Conservation (phyloP, 2,888 invertebrate genomes). For the Amphipoea lucens region DNA sequence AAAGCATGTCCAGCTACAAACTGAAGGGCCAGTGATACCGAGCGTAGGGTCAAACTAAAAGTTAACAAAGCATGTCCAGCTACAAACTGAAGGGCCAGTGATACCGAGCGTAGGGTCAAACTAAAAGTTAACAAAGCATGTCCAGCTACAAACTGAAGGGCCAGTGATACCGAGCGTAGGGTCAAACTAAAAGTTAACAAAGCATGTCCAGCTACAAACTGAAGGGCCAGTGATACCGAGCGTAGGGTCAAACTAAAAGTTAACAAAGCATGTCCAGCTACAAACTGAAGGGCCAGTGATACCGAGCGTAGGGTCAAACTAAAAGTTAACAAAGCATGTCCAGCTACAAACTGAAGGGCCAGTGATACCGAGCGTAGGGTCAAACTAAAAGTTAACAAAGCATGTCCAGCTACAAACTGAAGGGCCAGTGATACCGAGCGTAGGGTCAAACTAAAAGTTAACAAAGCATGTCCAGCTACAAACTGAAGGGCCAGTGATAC, state of each 20-base stretch:
- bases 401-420: neutral
- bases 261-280: neutral
- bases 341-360: neutral
- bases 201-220: neutral
- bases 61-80: neutral
- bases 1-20: neutral
- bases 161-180: neutral
- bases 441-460: slow-evolving; percentile 7
- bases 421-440: neutral
- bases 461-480: neutral
- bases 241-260: slow-evolving; percentile 6
- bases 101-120: neutral
- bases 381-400: slow-evolving; percentile 9
- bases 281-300: neutral
- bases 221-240: neutral
- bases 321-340: no score
- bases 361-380: neutral
- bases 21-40: neutral
- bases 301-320: neutral
- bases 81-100: neutral
- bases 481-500: neutral
- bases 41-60: slow-evolving; percentile 1
- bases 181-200: slow-evolving; percentile 13
- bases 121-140: no score
- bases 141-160: neutral